These are phyloP conservation scores for Phthorimaea operculella DNA, from an alignment of 1,140 invertebrate species.

Conservation along the genomic window DNA sequence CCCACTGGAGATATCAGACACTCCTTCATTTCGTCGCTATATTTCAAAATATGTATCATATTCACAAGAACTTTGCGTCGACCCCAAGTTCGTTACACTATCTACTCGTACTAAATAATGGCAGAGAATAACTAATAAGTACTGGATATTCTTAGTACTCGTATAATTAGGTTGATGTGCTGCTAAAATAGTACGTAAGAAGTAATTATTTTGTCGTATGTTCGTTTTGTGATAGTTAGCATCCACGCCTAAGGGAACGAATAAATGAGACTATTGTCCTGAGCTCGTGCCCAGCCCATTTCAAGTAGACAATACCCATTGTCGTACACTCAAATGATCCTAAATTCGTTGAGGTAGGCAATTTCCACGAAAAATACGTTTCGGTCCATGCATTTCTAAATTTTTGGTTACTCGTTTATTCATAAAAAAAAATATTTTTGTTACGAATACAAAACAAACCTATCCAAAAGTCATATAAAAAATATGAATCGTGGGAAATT, in stretches of 20 bases:
- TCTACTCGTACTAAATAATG: no score
- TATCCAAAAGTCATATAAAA: conserved; percentile 14
- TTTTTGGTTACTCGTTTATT: no score
- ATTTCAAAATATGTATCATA: conserved; percentile 8
- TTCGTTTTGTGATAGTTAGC: conserved; percentile 35
- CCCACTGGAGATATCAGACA: conserved; percentile 39
- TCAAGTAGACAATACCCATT: conserved; percentile 52
- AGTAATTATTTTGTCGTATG: conserved; percentile 36
- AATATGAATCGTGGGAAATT: conserved; percentile 25
- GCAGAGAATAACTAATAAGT: no score
- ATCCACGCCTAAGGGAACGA: conserved; percentile 43
- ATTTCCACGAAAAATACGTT: background rate
- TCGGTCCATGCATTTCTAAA: background rate
- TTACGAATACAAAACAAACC: background rate
- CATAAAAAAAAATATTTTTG: background rate
- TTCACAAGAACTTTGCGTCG: no score
- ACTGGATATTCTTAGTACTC: no score
- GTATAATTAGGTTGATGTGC: no score
- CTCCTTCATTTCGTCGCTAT: conserved; percentile 11
- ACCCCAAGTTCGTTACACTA: no score
- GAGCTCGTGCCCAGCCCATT: conserved; percentile 35
- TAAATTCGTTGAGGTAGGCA: conserved; percentile 33
- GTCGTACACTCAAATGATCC: conserved; percentile 46
- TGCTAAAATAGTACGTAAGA: no score
- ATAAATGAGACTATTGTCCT: conserved; percentile 49